These are phyloP conservation scores for Leguminivora glycinivorella DNA, from an alignment of 1,140 invertebrate species.

Conservation along the genomic window DNA sequence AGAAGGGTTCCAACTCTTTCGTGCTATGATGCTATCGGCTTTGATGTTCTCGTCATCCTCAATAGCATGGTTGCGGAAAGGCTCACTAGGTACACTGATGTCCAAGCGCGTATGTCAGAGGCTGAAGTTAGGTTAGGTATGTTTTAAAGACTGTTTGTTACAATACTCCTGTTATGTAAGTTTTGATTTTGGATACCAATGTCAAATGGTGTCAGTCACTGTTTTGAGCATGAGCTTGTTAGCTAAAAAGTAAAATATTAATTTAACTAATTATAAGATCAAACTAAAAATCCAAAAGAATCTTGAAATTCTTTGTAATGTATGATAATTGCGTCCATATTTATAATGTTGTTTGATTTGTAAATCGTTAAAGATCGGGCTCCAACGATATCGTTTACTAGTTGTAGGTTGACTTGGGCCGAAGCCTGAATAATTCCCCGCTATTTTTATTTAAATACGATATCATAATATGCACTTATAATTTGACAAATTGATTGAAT, in stretches of 20 bases:
- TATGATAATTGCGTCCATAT: constrained; percentile 12
- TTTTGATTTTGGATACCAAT: too few relatives aligned
- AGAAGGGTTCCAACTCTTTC: constrained; percentile 42
- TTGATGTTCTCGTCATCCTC: constrained; percentile 18
- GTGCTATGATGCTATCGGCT: constrained; percentile 32
- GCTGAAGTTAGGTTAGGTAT: too few relatives aligned
- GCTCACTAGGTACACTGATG: not conserved
- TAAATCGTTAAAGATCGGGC: too few relatives aligned
- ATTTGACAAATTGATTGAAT: too few relatives aligned
- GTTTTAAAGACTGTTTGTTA: too few relatives aligned
- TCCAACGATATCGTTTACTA: not conserved
- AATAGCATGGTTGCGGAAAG: not conserved
- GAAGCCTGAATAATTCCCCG: too few relatives aligned
- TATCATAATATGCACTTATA: too few relatives aligned
- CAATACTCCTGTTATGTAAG: too few relatives aligned
- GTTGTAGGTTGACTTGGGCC: not conserved
- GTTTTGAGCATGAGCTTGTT: not conserved
- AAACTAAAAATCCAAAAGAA: too few relatives aligned
- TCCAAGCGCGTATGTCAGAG: too few relatives aligned
- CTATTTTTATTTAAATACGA: too few relatives aligned
- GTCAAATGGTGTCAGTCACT: not conserved
- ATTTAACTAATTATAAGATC: not conserved
- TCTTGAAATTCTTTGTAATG: not conserved
- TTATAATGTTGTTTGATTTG: not conserved
- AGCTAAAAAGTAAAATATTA: not conserved